A percentile compares a stretch with the other conserved stretches of the same genome.
Evolutionary conservation across 2,888 invertebrate species (phyloP).

Genomic region (Homarus gammarus): DNA sequence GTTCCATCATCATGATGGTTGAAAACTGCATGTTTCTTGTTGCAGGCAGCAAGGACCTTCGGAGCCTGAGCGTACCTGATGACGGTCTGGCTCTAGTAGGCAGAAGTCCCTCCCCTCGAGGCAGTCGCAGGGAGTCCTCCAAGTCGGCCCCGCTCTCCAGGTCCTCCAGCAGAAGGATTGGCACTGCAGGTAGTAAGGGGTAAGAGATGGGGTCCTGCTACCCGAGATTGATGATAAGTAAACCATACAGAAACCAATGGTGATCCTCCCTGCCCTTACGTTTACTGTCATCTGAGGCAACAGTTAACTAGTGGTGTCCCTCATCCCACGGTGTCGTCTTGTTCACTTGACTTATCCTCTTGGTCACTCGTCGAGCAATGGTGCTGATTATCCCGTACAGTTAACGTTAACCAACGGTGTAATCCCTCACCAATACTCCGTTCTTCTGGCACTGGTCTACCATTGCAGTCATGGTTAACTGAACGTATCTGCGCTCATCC

Average conservation of each 20-base stretch:
- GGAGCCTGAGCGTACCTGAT: conserved; percentile 56
- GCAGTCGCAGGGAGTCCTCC: conserved; percentile 9
- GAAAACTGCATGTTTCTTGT: neutral
- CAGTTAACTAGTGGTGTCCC: too few relatives aligned
- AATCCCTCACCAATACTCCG: too few relatives aligned
- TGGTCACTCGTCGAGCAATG: too few relatives aligned
- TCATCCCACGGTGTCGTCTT: too few relatives aligned
- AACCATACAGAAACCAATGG: conserved; percentile 12
- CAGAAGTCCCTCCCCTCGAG: conserved; percentile 24
- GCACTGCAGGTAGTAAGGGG: conserved; percentile 74
- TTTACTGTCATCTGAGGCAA: too few relatives aligned
- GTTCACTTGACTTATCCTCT: too few relatives aligned
- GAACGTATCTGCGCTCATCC: too few relatives aligned
- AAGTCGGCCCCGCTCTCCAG: conserved; percentile 41
- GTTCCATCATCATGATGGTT: neutral
- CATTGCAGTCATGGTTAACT: too few relatives aligned
- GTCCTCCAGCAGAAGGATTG: conserved; percentile 34
- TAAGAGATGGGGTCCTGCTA: conserved; percentile 69
- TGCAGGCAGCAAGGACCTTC: conserved; percentile 44
- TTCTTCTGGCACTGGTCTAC: too few relatives aligned
- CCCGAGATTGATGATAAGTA: conserved; percentile 36
- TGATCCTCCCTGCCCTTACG: neutral
- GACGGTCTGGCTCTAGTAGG: conserved; percentile 21
- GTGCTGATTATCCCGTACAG: too few relatives aligned
- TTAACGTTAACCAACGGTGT: too few relatives aligned